Evolutionary conservation across 2,888 invertebrate species (phyloP).

Genomic region (Fissipunctia ypsillon): DNA sequence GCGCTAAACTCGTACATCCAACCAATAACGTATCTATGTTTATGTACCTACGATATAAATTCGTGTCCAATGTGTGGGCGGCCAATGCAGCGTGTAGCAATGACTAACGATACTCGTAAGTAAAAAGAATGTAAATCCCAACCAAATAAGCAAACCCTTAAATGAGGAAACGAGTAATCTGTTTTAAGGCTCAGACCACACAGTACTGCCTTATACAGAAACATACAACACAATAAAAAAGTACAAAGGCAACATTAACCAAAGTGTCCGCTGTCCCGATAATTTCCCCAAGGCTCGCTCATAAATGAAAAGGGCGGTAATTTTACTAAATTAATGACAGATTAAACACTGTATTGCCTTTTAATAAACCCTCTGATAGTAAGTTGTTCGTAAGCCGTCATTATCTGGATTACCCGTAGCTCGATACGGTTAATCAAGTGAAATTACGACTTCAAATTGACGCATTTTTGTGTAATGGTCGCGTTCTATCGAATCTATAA

Average conservation of each 20-base stretch:
- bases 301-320: slow-evolving; percentile 72
- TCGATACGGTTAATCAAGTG: slow-evolving; percentile 56
- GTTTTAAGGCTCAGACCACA: not conserved
- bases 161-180: not conserved
- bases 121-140: not conserved
- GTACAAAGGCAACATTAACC: slow-evolving; percentile 25
- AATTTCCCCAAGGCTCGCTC: slow-evolving; percentile 70
- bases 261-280: slow-evolving; percentile 66
- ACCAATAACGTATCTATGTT: not conserved
- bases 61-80: not conserved
- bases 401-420: slow-evolving; percentile 71
- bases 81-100: not conserved
- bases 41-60: not conserved
- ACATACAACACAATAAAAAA: too few relatives aligned
- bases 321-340: slow-evolving; percentile 81
- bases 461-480: slow-evolving; percentile 53
- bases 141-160: not conserved
- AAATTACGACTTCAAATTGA: slow-evolving; percentile 63
- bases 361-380: slow-evolving; percentile 77
- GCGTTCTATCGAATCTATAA: slow-evolving; percentile 47
- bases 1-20: not conserved
- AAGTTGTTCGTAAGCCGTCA: slow-evolving; percentile 73
- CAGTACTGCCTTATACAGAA: not conserved
- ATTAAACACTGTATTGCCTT: slow-evolving; percentile 82
- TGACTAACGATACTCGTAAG: not conserved